These are phyloP conservation scores for Petaurus breviceps DNA, from an alignment of 2,113 vertebrate species.

Conservation along the genomic window DNA sequence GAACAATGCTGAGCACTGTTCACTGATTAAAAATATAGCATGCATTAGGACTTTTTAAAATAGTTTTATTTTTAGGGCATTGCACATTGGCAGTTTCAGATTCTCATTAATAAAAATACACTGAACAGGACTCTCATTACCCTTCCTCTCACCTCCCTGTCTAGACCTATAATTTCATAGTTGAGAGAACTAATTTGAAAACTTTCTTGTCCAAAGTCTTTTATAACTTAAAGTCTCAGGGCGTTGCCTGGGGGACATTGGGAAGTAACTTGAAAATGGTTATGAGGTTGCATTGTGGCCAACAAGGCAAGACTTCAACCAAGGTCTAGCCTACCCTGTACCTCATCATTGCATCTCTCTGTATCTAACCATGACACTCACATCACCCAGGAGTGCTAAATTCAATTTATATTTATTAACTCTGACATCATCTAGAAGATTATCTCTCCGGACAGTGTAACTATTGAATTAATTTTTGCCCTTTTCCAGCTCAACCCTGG, in stretches of 20 bases:
- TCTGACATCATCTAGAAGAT: not conserved
- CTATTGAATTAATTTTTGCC: slow-evolving; percentile 25
- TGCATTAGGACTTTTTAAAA: slow-evolving; percentile 10
- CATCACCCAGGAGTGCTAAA: slow-evolving; percentile 30
- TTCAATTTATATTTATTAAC: slow-evolving; percentile 14
- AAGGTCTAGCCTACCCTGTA: not conserved
- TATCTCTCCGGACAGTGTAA: slow-evolving; percentile 11
- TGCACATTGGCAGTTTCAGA: not conserved
- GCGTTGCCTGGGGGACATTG: not conserved
- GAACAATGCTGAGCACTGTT: not conserved
- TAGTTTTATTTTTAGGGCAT: slow-evolving; percentile 29
- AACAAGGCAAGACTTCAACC: not conserved
- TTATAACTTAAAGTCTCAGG: not conserved
- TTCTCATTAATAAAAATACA: slow-evolving; percentile 48
- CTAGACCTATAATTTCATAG: not conserved
- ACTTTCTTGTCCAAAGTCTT: not conserved
- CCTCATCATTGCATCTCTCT: not conserved
- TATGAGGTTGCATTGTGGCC: not conserved
- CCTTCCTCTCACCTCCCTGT: not conserved
- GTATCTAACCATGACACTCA: slow-evolving; percentile 20
- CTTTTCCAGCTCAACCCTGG: not conserved
- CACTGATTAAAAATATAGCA: slow-evolving; percentile 35
- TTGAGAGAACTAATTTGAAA: not conserved
- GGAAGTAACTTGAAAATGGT: not conserved
- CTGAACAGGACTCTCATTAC: not conserved